Evolutionary conservation across 2,797 vertebrate species (phyloP), one percentile per base, ranked within the genome.

Genomic region (Merluccius polli): DNA sequence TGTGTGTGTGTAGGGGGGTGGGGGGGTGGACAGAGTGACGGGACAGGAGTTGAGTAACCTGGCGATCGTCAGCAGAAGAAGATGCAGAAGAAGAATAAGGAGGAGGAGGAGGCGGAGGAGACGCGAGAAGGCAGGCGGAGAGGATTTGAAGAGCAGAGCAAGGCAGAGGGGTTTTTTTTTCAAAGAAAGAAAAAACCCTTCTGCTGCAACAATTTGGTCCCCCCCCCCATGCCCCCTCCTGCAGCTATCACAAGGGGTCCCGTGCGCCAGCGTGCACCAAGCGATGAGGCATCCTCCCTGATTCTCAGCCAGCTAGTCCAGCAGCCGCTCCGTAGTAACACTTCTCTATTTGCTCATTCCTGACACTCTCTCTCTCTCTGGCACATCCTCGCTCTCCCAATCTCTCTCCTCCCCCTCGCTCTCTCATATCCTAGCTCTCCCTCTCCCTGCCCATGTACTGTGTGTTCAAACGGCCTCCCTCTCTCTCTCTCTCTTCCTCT

Each of bases 311-410:
- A 74, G 83, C 84, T 90, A 84, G 84, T 92, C 89, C 78, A 78
- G 81, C 83, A 79, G 82, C 87, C 89, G 87, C 84, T 86, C 90
- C 90, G 89, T 93, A 92, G 93, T 94, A 94, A 93, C 92, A 93
- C 93, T 93, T 92, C 89, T 88, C 65, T 31, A 69, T 90, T 90
- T 79, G 79, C 83, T 91, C 72, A 38, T 84, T 87, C 85, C 87
- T 74, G 86, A 84, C 89, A 78, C 81, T 81, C 90, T 86, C 83
- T 84, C 84, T 88, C 88, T 85, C 84, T 88, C 79, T 0, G 73
- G 73, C 82, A 52, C 74, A 75, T 79, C 67, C 78, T 63, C 79
- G 70, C 32, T 21, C 77, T 48, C 48, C 48, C 70, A 11, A 16
- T 27, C 70, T 12, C 33, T 21, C 70, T 11, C 33, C 11, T 12